A percentile compares a stretch with the other conserved stretches of the same genome.
Conservation (phyloP, 2,797 vertebrate genomes). For the Channa striata region DNA sequence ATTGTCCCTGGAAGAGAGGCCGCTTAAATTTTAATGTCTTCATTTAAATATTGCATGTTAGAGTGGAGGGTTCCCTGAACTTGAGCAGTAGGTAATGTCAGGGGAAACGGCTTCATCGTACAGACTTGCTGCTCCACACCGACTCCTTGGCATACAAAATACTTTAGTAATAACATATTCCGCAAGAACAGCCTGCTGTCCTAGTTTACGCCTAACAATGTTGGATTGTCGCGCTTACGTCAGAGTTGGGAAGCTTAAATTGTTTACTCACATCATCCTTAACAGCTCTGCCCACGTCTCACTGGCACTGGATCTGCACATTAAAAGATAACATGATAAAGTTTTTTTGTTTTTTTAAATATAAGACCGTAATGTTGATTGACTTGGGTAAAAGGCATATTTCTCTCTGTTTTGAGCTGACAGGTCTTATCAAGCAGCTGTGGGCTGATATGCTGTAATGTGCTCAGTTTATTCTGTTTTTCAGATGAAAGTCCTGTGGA, state of each 20-base stretch:
- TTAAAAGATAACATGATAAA: constrained; percentile 35
- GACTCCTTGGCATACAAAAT: constrained; percentile 61
- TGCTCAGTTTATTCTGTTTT: constrained; percentile 69
- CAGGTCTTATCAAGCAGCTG: constrained; percentile 49
- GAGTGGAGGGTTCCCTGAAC: constrained; percentile 65
- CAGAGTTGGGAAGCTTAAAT: constrained; percentile 32
- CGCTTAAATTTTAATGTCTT: constrained; percentile 77
- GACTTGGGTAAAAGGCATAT: constrained; percentile 46
- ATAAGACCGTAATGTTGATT: constrained; percentile 36
- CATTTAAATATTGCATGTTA: constrained; percentile 80
- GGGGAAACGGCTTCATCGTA: constrained; percentile 53
- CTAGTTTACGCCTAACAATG: constrained; percentile 42
- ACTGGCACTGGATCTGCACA: constrained; percentile 15
- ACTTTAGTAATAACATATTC: constrained; percentile 41
- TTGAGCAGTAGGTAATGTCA: constrained; percentile 59
- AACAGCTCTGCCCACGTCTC: constrained; percentile 17
- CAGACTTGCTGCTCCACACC: constrained; percentile 36
- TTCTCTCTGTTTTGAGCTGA: constrained; percentile 47
- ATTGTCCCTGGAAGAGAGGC: constrained; percentile 65
- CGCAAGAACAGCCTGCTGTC: constrained; percentile 38
- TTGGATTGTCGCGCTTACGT: constrained; percentile 43
- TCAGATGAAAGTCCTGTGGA: constrained; percentile 71
- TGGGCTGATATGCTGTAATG: constrained; percentile 41
- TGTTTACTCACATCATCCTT: constrained; percentile 36
- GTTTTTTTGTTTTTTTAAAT: no score